phyloP scores from a whole-genome alignment of 2,113 vertebrate genomes.

The Nipponia nippon region DNA sequence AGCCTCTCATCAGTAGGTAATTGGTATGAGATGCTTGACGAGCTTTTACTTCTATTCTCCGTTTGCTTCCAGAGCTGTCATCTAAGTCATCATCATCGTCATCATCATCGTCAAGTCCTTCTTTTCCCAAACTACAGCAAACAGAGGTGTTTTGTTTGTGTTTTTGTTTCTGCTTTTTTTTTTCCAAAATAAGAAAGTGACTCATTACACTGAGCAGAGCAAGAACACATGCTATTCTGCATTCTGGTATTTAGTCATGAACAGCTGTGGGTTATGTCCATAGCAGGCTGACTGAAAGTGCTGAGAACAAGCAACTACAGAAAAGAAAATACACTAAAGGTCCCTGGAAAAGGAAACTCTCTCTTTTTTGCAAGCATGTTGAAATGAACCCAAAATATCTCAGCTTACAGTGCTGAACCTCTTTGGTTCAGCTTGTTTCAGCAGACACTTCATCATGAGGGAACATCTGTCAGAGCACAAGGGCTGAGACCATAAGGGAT shows the following conservation, averaged over 20 bases:
- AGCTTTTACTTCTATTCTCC: constrained; percentile 82
- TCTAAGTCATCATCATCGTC: constrained; percentile 83
- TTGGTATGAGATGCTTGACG: constrained; percentile 94
- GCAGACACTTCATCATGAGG: not conserved
- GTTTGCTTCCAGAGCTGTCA: constrained; percentile 72
- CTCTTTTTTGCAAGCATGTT: not conserved
- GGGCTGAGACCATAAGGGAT: not conserved
- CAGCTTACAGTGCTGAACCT: not conserved
- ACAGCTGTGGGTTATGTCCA: not conserved
- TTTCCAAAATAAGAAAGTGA: not conserved
- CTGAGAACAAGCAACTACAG: not conserved
- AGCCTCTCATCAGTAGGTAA: constrained; percentile 93
- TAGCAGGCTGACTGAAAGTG: not conserved
- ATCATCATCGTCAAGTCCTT: constrained; percentile 79
- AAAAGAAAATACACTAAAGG: not conserved
- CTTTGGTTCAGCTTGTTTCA: not conserved
- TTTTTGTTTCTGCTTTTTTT: rapidly evolving
- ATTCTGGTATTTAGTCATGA: not conserved
- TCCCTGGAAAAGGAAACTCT: not conserved
- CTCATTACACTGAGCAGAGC: not conserved
- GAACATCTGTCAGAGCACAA: not conserved
- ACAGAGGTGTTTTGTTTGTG: not conserved
- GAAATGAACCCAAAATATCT: not conserved
- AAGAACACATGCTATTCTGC: not conserved
- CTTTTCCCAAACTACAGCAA: constrained; percentile 78